Base-by-base conservation (phyloP, 2,113 vertebrate genomes). In the Gavialis gangeticus region DNA sequence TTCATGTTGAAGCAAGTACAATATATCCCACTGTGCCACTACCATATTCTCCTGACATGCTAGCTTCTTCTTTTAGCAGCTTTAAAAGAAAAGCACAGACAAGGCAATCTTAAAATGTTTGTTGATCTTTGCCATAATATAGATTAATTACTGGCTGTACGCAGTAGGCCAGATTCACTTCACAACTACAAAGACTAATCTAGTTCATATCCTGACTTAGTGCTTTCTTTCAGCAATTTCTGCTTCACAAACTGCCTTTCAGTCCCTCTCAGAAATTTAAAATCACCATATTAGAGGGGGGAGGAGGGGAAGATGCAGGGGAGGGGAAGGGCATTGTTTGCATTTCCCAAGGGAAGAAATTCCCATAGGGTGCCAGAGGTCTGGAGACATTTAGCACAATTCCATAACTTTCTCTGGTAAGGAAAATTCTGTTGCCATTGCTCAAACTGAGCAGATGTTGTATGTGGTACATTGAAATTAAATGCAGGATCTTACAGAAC, bases 391-490 rank as follows among this genome's bases (percentile, higher is more conserved):
- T 46, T 46, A 46, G 84, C 12, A 24, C 1, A 0, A 0, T 1
- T 4, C 30, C 4, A 22, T 1, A 30, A 34, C 0, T 0, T 5
- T 21, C 21, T 5, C 4, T 69, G 34, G 0, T 1, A 12, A 1
- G 0, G 14, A 19, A 54, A 18, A 34, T 4, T 56, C 58, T 57
- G 60, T 30, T 2, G 2, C n/a, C 24, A 16, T 16, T 37, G 22
- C 11, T 71, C 30, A 21, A 71, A 16, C 7, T 8, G 12, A 9
- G 63, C 63, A n/a, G 21, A 30, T 46, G 7, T 46, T 46, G 46
- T 46, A 46, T 46, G 5, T 10, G 4, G 69, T 12, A 27, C 37
- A 0, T 12, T 14, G 16, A 28, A 4, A 56, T 22, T 60, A 0
- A 18, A 46, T 46, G 46, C 0, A 1, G 73, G 62, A 37, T 27